Percentiles rank a stretch among this genome's conserved stretches.
Evolutionary conservation across 2,888 invertebrate genomes (phyloP).

Genomic region (Listrodromus nycthemerus): DNA sequence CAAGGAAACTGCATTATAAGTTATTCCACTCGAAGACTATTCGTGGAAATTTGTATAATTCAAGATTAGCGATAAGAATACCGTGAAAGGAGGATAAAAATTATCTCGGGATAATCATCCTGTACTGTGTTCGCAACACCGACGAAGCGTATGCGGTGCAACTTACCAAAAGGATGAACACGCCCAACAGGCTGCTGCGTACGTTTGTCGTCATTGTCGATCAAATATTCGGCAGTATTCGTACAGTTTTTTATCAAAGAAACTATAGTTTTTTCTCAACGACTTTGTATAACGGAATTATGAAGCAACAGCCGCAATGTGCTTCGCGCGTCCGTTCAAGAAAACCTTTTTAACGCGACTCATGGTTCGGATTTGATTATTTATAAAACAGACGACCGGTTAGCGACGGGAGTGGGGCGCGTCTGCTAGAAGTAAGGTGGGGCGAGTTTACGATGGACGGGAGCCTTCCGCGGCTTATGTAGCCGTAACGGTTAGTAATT

Average conservation of each 20-base stretch:
- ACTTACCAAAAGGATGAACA: constrained; percentile 54
- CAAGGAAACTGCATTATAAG: constrained; percentile 12
- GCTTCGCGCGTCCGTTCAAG: constrained; percentile 28
- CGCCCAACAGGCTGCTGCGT: constrained; percentile 7
- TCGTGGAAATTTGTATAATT: constrained; percentile 3
- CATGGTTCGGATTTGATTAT: constrained; percentile 54
- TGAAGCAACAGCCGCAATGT: not conserved
- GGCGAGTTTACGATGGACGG: constrained; percentile 26
- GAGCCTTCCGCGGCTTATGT: not conserved
- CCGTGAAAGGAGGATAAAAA: not conserved
- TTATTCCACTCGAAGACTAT: not conserved
- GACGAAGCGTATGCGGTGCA: not conserved
- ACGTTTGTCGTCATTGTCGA: constrained; percentile 39
- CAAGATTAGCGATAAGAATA: not conserved
- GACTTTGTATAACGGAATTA: not conserved
- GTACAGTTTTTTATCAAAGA: not conserved
- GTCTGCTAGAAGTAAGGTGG: constrained; percentile 41
- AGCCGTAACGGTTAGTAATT: constrained; percentile 23
- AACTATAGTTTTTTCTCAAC: not conserved
- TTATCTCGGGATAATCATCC: not conserved
- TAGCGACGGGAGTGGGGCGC: constrained; percentile 49
- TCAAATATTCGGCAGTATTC: not conserved
- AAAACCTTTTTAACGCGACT: constrained; percentile 46
- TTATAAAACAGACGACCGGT: constrained; percentile 55
- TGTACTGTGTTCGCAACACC: not conserved